Evolutionary conservation across 2,797 vertebrate genomes (phyloP), one percentile per base, ranked within the genome.

Genomic region (Oreonectes daqikongensis): DNA sequence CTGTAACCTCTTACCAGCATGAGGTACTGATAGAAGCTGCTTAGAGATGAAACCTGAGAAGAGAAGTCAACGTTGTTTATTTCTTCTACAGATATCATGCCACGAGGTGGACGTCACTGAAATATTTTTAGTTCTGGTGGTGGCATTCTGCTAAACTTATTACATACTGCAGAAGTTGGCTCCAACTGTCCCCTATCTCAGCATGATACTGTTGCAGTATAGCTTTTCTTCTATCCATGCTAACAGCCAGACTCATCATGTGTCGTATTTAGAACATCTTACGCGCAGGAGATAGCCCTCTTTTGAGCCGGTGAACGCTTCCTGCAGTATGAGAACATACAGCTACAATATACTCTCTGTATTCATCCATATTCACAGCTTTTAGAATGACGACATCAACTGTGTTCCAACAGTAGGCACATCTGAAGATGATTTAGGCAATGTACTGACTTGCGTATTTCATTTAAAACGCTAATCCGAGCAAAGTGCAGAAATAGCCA

Each of bases 51-150:
- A 82, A 80, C 59, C 46, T 14, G 55, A 81, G 52, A 42, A 77
- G 81, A 67, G 38, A 79, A 80, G 79, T 82, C 80, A 82, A 78
- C 66, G 78, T 68, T 82, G 83, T 84, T 82, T 82, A 82, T 84
- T 81, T 84, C 78, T 65, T 65, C 65, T 65, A 57, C 75, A 70
- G 77, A 82, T 84, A 81, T 81, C 81, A 68, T 84, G 77, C 81
- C 81, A 81, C 65, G 42, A 73, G 53, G 79, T 79, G 70, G 32
- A 64, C 24, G 77, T 84, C 83, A 84, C 60, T 42, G 66, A 75
- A 79, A 85, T 85, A 85, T 85, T 85, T 85, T 85, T 85, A 85
- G 84, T 82, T 64, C 70, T 70, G 64, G 65, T 66, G 55, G 80
- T 77, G 78, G 75, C 79, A 78, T 79, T 78, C 80, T 77, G 69